These are phyloP conservation scores for Gerosis bhagava DNA, from an alignment of 2,888 invertebrate species.

Conservation along the genomic window DNA sequence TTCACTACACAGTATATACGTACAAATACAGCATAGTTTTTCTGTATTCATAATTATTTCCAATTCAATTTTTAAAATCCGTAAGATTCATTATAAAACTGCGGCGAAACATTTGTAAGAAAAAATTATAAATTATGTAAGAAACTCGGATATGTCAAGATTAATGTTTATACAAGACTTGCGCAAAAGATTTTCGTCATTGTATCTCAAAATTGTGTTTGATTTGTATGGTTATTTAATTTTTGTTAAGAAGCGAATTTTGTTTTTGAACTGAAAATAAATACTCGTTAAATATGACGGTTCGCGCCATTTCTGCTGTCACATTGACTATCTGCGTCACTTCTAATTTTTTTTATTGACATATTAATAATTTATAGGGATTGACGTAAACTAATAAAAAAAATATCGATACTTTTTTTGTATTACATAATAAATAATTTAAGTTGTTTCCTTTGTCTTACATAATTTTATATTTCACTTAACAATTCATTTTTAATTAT, in stretches of 20 bases:
- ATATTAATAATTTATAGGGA: too few species aligned
- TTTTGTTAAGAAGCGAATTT: slow-evolving; percentile 27
- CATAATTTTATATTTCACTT: too few species aligned
- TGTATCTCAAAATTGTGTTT: background rate
- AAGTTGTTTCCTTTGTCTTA: too few species aligned
- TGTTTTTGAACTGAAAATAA: slow-evolving; percentile 20
- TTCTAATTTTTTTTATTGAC: too few species aligned
- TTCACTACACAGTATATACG: slow-evolving; percentile 11
- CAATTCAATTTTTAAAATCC: background rate
- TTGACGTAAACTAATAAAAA: too few species aligned
- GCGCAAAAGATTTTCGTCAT: slow-evolving; percentile 1
- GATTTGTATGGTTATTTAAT: background rate
- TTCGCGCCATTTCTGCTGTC: slow-evolving; percentile 44
- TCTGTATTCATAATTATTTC: background rate
- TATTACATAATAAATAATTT: too few species aligned
- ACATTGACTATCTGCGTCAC: too few species aligned
- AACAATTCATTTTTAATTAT: too few species aligned
- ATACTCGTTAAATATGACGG: slow-evolving; percentile 29
- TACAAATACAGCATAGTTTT: slow-evolving; percentile 10
- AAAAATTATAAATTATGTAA: slow-evolving; percentile 16
- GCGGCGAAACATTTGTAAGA: background rate
- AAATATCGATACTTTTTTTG: too few species aligned
- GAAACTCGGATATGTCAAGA: slow-evolving; percentile 3
- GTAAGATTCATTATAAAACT: background rate
- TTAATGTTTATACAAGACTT: background rate